Evolutionary conservation across 1,140 invertebrate genomes (phyloP), one percentile per base, ranked within the genome.

Genomic region (Drosophila hydei): DNA sequence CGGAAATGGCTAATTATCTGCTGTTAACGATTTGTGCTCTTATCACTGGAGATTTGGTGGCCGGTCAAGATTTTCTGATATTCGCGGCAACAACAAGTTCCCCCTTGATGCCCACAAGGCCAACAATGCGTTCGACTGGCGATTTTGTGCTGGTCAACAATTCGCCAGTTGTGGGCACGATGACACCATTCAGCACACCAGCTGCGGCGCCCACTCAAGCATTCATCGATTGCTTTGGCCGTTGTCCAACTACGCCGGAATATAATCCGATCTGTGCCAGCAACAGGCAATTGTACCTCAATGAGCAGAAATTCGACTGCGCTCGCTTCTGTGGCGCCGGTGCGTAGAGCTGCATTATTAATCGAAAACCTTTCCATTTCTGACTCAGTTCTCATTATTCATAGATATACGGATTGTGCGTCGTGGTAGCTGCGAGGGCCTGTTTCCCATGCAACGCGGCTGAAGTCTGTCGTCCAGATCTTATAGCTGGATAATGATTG

Each of bases 181-280:
- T 90, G 23, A 68, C 76, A 4, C 77, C 90, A 0, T 90, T 90
- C 60, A 56, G 74, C 5, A 2, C 45, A 1, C 50, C 60, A 2
- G 70, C 45, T 2, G 71, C 90, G 43, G 77, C 91, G 1, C 59
- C 84, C 12, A 79, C 78, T 0, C 85, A 77, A 19, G 21, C 62
- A 42, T 92, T 79, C 36, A 59, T 80, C 0, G 43, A 81, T 9
- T 94, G 94, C 72, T 83, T 93, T 4, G 79, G 60, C 2, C 59
- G 58, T 0, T 94, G 94, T 68, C 91, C 93, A 48, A 92, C 92
- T 0, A 95, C 95, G 1, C 72, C 91, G 0, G 93, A 95, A 71
- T 95, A 95, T 73, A 94, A 94, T 89, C 95, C 96, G 25, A 93
- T 96, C 4, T 96, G 96, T 79, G 95, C 95, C 4, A 92, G 93